Evolutionary conservation across 2,797 vertebrate genomes (phyloP).

Genomic region (Tangara arthus): DNA sequence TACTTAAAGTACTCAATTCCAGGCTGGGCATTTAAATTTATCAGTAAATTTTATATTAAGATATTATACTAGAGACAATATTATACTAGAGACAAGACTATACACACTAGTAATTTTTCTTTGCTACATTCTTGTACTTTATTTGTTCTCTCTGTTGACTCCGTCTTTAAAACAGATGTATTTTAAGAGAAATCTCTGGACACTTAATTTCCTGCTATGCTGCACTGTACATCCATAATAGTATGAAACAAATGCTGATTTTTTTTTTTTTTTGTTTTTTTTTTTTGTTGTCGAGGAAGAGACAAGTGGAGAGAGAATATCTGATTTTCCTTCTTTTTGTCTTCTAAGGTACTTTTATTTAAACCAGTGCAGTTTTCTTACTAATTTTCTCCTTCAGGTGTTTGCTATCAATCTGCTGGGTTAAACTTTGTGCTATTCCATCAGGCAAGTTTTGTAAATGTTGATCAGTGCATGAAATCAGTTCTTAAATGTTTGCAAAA

Average conservation of each 20-base stretch:
- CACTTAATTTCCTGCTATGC: neutral
- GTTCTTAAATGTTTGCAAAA: slow-evolving; percentile 74
- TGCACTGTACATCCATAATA: neutral
- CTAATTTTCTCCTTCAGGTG: slow-evolving; percentile 55
- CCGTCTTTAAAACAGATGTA: neutral
- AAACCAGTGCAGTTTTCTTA: slow-evolving; percentile 29
- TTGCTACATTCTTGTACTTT: neutral
- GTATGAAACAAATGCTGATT: neutral
- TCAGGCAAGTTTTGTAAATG: slow-evolving; percentile 64
- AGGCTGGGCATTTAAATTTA: neutral
- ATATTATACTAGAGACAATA: neutral
- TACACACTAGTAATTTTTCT: neutral
- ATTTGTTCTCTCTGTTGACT: neutral
- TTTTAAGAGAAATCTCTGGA: slow-evolving; percentile 5
- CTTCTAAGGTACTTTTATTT: slow-evolving; percentile 25
- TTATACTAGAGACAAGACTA: neutral
- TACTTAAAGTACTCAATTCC: neutral
- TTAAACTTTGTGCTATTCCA: slow-evolving; percentile 58
- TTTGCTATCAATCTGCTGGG: slow-evolving; percentile 27
- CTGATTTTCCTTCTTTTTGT: slow-evolving; percentile 9
- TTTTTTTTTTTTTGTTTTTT: neutral
- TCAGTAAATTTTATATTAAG: neutral
- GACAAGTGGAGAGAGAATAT: neutral
- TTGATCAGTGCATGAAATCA: slow-evolving; percentile 73
- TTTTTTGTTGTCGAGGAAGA: neutral